A percentile compares a stretch with the other conserved stretches of the same genome.
Conservation (phyloP, 2,888 invertebrate species). For the Hoplodrina ambigua region DNA sequence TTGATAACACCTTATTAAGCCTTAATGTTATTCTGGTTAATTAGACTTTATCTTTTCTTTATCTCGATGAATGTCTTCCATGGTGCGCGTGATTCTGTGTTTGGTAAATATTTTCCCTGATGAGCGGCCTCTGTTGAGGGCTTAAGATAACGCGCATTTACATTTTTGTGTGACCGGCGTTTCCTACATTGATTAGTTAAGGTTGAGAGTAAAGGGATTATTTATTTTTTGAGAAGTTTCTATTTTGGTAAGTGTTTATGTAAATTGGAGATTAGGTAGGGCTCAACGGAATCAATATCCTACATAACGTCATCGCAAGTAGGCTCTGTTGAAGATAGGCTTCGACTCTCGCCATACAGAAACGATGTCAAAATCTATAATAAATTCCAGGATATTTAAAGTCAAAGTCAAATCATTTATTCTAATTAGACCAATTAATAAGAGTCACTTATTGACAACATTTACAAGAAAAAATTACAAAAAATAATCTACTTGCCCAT, state of each 20-base stretch:
- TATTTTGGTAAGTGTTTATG: conserved; percentile 63
- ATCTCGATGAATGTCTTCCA: conserved; percentile 78
- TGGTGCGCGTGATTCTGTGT: conserved; percentile 79
- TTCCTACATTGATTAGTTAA: conserved; percentile 60
- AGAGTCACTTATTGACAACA: too few relatives aligned
- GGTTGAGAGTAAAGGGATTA: conserved; percentile 74
- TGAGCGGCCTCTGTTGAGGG: conserved; percentile 69
- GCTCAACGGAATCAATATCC: not conserved
- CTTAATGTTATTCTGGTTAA: conserved; percentile 79
- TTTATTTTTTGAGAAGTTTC: conserved; percentile 21
- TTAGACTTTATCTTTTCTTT: conserved; percentile 83
- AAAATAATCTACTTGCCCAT: too few relatives aligned
- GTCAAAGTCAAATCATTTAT: too few relatives aligned
- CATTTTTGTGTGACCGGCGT: conserved; percentile 73
- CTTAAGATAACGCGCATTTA: conserved; percentile 78
- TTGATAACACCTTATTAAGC: conserved; percentile 75
- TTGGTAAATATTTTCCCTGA: conserved; percentile 87
- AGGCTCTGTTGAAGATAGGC: too few relatives aligned
- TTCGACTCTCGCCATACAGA: too few relatives aligned
- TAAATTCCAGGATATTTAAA: too few relatives aligned
- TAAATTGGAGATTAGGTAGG: conserved; percentile 59
- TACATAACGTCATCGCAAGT: too few relatives aligned
- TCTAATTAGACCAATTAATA: too few relatives aligned
- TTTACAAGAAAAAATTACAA: too few relatives aligned
- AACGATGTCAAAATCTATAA: too few relatives aligned